These are phyloP conservation scores for Montipora capricornis DNA, from an alignment of 64 coral and sea anemone genomes.

Conservation along the genomic window DNA sequence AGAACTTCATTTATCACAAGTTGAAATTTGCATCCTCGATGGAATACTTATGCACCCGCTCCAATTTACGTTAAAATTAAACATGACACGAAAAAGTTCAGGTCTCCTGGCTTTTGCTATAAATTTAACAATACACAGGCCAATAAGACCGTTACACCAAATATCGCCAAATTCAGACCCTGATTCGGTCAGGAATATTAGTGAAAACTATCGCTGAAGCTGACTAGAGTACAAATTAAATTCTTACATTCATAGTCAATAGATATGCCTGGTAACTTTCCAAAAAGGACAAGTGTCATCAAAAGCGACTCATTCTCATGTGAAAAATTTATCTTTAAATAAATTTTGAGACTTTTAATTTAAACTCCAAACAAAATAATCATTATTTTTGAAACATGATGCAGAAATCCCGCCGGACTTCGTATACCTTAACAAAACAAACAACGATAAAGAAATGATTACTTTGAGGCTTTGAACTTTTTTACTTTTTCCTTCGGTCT, in stretches of 20 bases:
- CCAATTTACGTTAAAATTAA: not conserved
- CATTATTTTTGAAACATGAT: too few species aligned
- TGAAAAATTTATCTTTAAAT: too few species aligned
- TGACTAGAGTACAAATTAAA: not conserved
- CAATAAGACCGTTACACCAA: not conserved
- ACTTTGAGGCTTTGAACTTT: too few species aligned
- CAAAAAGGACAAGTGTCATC: not conserved
- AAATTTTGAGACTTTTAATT: too few species aligned
- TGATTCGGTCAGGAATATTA: too few species aligned
- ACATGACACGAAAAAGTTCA: not conserved
- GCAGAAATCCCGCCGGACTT: not conserved
- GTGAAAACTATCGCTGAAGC: not conserved
- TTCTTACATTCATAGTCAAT: not conserved
- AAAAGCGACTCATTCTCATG: too few species aligned
- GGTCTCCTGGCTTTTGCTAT: not conserved
- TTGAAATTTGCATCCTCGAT: too few species aligned
- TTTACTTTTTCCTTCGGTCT: not conserved
- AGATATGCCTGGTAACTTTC: not conserved
- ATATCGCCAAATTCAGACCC: too few species aligned
- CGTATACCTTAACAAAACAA: not conserved
- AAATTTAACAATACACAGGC: not conserved
- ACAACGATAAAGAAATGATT: not conserved
- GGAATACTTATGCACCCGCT: not conserved
- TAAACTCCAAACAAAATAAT: too few species aligned
- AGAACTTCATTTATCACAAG: too few species aligned